Conservation (phyloP, 2,113 vertebrate species). For the Synodontis membranacea region DNA sequence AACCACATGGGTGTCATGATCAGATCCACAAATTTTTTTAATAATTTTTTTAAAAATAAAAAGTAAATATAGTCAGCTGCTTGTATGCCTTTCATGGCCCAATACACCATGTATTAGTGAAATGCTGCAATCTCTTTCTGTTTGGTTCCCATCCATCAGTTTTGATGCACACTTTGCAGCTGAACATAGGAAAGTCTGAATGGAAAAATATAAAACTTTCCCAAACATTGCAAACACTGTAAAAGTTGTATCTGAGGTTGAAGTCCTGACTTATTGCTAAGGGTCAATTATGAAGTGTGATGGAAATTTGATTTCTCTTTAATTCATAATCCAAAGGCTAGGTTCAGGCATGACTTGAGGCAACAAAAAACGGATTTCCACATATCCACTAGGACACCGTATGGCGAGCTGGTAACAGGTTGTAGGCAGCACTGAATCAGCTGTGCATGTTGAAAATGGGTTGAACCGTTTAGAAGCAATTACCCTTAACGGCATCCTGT, state of each 20-base stretch:
- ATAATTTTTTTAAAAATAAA: not conserved
- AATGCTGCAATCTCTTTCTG: not conserved
- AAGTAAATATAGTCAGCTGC: not conserved
- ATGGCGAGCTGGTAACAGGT: slow-evolving; percentile 40
- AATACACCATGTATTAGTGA: not conserved
- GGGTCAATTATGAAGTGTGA: not conserved
- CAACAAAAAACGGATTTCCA: not conserved
- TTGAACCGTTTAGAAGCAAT: slow-evolving; percentile 18
- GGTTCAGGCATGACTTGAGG: not conserved
- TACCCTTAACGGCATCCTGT: slow-evolving; percentile 16
- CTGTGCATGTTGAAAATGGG: not conserved
- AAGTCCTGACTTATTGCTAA: not conserved
- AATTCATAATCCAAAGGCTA: not conserved
- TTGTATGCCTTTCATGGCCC: not conserved
- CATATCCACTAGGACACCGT: not conserved
- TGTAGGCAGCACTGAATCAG: slow-evolving; percentile 24
- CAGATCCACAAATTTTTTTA: not conserved
- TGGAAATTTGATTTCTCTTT: not conserved
- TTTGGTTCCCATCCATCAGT: not conserved
- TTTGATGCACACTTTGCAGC: not conserved
- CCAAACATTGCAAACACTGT: not conserved
- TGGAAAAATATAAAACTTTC: not conserved
- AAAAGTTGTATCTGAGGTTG: not conserved
- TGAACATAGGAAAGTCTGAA: not conserved
- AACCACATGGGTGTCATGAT: too few relatives aligned